Evolutionary conservation across 2,113 vertebrate species (phyloP), one percentile per base, ranked within the genome.

Genomic region (Gallinago jamesoni): DNA sequence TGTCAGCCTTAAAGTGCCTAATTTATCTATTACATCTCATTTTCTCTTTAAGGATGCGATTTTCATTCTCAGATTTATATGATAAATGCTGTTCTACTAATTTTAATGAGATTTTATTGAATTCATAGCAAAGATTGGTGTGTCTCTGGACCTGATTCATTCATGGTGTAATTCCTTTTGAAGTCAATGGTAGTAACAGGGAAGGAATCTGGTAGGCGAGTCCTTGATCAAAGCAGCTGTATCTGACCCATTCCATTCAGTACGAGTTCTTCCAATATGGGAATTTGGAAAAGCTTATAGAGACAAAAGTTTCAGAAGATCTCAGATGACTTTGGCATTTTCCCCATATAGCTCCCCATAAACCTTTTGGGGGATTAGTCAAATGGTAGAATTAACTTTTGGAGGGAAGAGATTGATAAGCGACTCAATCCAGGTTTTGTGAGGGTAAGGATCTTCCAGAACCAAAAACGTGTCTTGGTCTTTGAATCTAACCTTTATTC

Each of bases 1-100:
- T 68, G 55, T 83, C 35, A 74, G 83, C 56, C 69, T 57, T 78
- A 43, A 73, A 90, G 39, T 74, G 48, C 8, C 60, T 84, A 45
- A 87, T 85, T 78, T 68, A 90, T 74, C 90, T 91, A 64, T 86
- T 91, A 68, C 82, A 69, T 94, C 33, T 72, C 2, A 80, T 89
- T 87, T 91, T 95, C 47, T 41, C 48, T 91, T 92, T 90, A 81
- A 52, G 35, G 20, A 75, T 59, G 31, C 16, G 10, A 18, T 90
- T 94, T 95, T 85, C 50, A 59, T 92, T 94, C 83, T 74, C 12
- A 31, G 62, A 30, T 62, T 30, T 87, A 27, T 80, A 14, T n/a
- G 73, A n/a, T 60, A 86, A 93, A 66, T 82, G 52, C 17, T 74
- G 19, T 59, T 60, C 35, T 87, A 45, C 18, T 57, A 19, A 47